Percentiles rank a stretch among this genome's conserved stretches.
Conservation (phyloP, 2,113 vertebrate species). For the Oreamnos americanus region DNA sequence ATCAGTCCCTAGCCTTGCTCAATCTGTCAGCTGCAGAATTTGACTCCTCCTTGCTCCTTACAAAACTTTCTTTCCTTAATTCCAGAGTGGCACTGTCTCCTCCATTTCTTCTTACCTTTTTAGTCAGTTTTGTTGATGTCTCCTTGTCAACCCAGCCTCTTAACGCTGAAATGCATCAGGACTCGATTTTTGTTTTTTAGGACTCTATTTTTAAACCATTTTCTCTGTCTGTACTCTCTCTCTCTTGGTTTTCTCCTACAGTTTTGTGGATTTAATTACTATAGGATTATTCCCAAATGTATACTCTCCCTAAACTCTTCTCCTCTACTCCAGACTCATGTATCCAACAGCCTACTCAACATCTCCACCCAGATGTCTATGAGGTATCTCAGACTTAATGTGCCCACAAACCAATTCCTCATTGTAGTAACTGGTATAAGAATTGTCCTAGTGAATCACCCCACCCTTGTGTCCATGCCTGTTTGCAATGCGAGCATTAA, state of each 20-base stretch:
- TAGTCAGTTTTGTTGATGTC: not conserved
- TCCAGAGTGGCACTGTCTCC: not conserved
- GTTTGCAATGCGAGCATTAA: not conserved
- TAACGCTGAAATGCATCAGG: not conserved
- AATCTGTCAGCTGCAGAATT: not conserved
- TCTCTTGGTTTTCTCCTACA: not conserved
- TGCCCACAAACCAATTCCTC: not conserved
- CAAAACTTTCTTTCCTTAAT: not conserved
- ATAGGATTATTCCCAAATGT: not conserved
- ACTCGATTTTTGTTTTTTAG: not conserved
- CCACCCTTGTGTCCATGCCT: not conserved
- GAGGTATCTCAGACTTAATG: not conserved
- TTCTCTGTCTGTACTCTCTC: not conserved
- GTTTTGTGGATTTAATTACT: not conserved
- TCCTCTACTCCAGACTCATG: not conserved
- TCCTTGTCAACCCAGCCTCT: not conserved
- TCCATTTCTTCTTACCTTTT: not conserved
- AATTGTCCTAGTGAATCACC: not conserved
- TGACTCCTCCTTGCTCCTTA: not conserved
- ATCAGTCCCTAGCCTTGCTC: not conserved
- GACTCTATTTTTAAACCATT: not conserved
- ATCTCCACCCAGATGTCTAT: not conserved
- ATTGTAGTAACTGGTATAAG: not conserved
- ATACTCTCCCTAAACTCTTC: not conserved
- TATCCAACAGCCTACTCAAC: not conserved